Base-by-base conservation (phyloP, 1,140 invertebrate species). In the Drosophila gunungcola region DNA sequence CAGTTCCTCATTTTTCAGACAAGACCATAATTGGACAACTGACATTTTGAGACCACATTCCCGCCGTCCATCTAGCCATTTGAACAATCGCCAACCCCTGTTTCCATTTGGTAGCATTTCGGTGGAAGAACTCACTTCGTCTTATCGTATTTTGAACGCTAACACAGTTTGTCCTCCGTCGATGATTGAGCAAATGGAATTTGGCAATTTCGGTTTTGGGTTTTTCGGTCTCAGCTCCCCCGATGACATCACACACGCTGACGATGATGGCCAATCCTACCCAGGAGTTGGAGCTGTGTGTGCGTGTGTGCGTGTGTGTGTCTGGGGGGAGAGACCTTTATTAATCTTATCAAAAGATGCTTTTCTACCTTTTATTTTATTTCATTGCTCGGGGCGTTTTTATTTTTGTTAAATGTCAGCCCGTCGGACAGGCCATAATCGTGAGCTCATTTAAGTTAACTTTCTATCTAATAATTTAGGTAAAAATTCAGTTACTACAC, bases 271-370 rank as follows among this genome's bases (percentile, higher is more conserved):
- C 57, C 74, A 78, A 73, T 67, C 51, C 61, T 61, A 78, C 16
- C 54, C 41, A 46, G 45, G 34, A 49, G 55, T 21, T 32, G 39
- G 7, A 32, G 29, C 29, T 32, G 29, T 32, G 48, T 48, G 60
- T 54, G 43, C 21, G 52, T 64, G 63, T 54, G 34, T 46, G 32
- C 46, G 41, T 45, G 36, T 46, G 32, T 51, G 41, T 45, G 36
- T 36, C 21, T 39, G 32, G 2, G 27, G 39, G 67, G 6, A 34
- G 39, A 70, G 53, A 68, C 69, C 77, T 82, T 78, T 88, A 80
- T 89, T 89, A 89, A 89, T 89, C 84, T 89, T 89, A 89, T 89
- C 84, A 80, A 64, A 83, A 78, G 83, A 78, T 82, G 79, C 54
- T 64, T 73, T 55, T 57, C 60, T 64, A 55, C 62, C 77, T 80